Evolutionary conservation across 2,113 vertebrate genomes (phyloP).

Genomic region (Nesospiza acunhae): DNA sequence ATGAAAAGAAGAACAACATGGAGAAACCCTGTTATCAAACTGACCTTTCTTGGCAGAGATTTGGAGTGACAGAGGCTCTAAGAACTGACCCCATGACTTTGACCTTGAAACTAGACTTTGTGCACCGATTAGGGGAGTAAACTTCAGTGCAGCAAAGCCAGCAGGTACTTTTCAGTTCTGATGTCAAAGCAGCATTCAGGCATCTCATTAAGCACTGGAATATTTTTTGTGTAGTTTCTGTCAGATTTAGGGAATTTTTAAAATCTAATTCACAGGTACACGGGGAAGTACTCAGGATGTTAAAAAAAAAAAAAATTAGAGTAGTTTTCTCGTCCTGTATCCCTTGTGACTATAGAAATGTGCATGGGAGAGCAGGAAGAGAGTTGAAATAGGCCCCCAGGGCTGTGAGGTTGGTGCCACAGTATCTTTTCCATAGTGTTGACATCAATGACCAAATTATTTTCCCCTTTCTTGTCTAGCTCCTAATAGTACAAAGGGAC

Average conservation of each 20-base stretch:
- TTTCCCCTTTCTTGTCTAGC: neutral
- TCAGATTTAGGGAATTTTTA: neutral
- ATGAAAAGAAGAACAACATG: neutral
- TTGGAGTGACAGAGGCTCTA: neutral
- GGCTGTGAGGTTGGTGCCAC: neutral
- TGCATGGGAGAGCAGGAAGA: neutral
- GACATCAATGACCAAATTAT: neutral
- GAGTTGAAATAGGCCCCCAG: neutral
- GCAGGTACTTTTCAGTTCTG: neutral
- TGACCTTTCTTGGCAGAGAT: neutral
- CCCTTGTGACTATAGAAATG: neutral
- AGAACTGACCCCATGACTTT: neutral
- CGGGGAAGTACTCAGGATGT: neutral
- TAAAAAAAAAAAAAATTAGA: neutral
- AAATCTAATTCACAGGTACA: neutral
- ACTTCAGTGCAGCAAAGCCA: neutral
- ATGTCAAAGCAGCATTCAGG: neutral
- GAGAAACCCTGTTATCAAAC: neutral
- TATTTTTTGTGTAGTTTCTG: neutral
- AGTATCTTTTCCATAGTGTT: neutral
- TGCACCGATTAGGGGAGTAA: neutral
- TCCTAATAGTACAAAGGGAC: neutral
- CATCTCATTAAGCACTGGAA: neutral
- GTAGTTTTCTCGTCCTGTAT: neutral
- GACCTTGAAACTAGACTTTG: neutral